Evolutionary conservation across 64 coral and sea anemone species (phyloP).

Genomic region (Pachyseris speciosa): DNA sequence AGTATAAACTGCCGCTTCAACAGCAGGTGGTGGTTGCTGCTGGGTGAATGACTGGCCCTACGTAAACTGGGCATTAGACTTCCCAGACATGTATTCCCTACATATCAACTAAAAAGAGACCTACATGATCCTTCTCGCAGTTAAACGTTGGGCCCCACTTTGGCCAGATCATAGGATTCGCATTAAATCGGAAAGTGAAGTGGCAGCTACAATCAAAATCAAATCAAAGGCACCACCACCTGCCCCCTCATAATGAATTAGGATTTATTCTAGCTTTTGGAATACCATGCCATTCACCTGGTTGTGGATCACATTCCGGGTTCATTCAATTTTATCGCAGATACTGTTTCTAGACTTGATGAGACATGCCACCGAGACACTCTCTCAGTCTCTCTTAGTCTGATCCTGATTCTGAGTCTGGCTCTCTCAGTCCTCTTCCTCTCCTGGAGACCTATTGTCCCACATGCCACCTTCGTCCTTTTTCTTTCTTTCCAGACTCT

Average conservation of each 20-base stretch:
- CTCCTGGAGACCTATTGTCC: background rate
- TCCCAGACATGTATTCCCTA: background rate
- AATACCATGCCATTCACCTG: constrained; percentile 25
- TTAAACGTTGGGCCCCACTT: constrained; percentile 18
- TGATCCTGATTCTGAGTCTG: constrained; percentile 28
- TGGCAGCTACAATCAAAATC: constrained; percentile 40
- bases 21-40: background rate
- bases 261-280: constrained; percentile 28
- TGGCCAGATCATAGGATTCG: constrained; percentile 14
- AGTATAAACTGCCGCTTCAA: constrained; percentile 44
- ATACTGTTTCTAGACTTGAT: constrained; percentile 45
- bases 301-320: constrained; percentile 24
- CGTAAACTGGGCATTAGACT: constrained; percentile 9
- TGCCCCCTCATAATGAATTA: constrained; percentile 41
- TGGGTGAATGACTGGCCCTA: constrained; percentile 22
- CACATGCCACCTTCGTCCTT: constrained; percentile 50
- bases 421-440: constrained; percentile 51
- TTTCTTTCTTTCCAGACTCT: constrained; percentile 13
- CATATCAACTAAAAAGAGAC: constrained; percentile 75
- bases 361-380: constrained; percentile 38
- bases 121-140: constrained; percentile 11
- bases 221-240: constrained; percentile 46
- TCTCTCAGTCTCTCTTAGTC: no score
- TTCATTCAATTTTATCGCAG: constrained; percentile 21
- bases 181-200: constrained; percentile 40